Conservation (phyloP, 1,140 invertebrate genomes). For the Zaprionus tsacasi region DNA sequence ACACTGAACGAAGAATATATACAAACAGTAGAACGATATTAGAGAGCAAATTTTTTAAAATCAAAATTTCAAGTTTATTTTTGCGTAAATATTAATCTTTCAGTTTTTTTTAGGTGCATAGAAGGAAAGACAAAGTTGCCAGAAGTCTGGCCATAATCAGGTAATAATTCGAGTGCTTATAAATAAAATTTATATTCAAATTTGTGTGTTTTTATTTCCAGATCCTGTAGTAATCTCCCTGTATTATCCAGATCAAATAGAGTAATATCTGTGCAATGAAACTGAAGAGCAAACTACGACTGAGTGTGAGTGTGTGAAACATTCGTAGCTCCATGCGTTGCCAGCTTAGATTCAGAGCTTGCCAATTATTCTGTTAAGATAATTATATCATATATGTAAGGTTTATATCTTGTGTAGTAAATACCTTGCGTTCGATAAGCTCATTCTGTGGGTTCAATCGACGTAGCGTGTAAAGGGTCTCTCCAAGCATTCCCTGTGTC, state of each 20-base stretch:
- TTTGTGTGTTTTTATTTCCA: neutral
- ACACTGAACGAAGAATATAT: neutral
- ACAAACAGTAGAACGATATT: neutral
- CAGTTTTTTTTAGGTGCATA: too few relatives aligned
- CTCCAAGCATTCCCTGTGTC: neutral
- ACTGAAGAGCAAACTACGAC: neutral
- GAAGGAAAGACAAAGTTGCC: too few relatives aligned
- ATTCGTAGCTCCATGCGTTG: neutral
- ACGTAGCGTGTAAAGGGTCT: neutral
- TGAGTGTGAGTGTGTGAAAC: neutral
- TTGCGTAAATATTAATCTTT: too few relatives aligned
- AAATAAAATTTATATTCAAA: too few relatives aligned
- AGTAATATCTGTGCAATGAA: neutral
- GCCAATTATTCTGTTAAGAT: neutral
- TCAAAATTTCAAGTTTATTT: too few relatives aligned
- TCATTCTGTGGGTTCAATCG: neutral
- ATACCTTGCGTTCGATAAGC: neutral
- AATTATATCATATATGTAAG: neutral
- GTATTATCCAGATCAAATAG: conserved; percentile 8
- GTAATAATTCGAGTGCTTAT: too few relatives aligned
- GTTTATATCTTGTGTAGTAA: neutral
- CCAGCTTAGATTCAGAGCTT: conserved; percentile 2
- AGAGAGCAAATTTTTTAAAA: neutral
- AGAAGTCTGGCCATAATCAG: too few relatives aligned
- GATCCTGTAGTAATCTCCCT: conserved; percentile 6